Conservation (phyloP, 2,113 vertebrate genomes). For the Notothenia coriiceps region DNA sequence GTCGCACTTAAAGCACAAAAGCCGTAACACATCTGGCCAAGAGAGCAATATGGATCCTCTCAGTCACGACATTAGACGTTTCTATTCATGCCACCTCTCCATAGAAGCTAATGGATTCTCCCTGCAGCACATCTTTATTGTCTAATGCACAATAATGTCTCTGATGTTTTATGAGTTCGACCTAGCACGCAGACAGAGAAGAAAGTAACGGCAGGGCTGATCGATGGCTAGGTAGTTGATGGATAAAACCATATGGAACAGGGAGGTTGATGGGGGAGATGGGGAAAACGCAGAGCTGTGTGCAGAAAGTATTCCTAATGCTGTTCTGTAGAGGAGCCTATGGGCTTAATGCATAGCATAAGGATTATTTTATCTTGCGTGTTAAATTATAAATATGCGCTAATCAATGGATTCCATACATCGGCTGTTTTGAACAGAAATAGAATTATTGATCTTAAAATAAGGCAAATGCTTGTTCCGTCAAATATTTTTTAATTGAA, state of each 20-base stretch:
- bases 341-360: conserved; percentile 36
- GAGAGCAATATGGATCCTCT: conserved; percentile 68
- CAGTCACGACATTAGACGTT: conserved; percentile 63
- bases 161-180: conserved; percentile 76
- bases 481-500: neutral
- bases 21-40: conserved; percentile 37
- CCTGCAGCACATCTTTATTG: conserved; percentile 75
- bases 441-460: neutral
- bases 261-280: conserved; percentile 52
- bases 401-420: neutral
- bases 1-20: conserved; percentile 44
- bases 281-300: conserved; percentile 32
- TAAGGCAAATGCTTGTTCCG: neutral
- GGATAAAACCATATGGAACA: conserved; percentile 72
- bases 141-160: conserved; percentile 78
- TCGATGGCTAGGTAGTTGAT: conserved; percentile 71
- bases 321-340: conserved; percentile 41
- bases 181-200: conserved; percentile 70
- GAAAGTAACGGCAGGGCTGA: conserved; percentile 70
- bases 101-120: conserved; percentile 75
- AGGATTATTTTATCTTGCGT: conserved; percentile 15
- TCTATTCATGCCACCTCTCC: conserved; percentile 68
- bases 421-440: conserved; percentile 36
- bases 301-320: conserved; percentile 50
- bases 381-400: conserved; percentile 44